Conservation (phyloP, 2,888 invertebrate genomes). For the Suillia variegata region DNA sequence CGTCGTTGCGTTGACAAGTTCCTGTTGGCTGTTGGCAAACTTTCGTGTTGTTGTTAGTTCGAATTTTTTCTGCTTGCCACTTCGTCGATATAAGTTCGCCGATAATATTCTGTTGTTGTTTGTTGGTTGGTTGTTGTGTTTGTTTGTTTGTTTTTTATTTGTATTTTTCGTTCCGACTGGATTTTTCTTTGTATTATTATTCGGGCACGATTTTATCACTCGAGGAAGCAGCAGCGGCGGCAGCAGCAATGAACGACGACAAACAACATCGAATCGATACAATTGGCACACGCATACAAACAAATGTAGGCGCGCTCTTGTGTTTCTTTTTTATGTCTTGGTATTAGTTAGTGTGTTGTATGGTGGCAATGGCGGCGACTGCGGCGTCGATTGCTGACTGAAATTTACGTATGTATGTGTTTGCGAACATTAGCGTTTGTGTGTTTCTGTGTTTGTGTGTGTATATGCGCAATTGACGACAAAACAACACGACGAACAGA, state of each 20-base stretch:
- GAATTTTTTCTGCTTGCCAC: neutral
- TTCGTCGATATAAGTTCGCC: too few species aligned
- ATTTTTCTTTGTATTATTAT: too few species aligned
- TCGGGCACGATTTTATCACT: constrained; percentile 5
- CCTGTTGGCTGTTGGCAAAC: neutral
- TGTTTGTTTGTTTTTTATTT: neutral
- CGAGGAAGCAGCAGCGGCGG: too few species aligned
- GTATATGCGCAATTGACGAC: constrained; percentile 48
- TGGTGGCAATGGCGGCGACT: constrained; percentile 20
- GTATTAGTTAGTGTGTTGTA: constrained; percentile 8
- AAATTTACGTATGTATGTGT: neutral
- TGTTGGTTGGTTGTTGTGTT: constrained; percentile 3
- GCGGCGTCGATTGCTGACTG: neutral
- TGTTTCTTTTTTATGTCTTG: constrained; percentile 15
- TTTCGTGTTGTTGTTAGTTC: neutral
- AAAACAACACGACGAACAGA: constrained; percentile 31
- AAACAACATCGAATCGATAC: constrained; percentile 30
- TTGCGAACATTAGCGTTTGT: too few species aligned
- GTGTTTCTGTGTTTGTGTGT: constrained; percentile 22
- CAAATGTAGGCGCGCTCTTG: neutral
- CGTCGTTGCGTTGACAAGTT: neutral
- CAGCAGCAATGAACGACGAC: neutral
- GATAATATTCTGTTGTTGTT: neutral
- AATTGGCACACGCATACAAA: constrained; percentile 31
- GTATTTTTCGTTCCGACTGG: constrained; percentile 2